phyloP scores from a whole-genome alignment of 2,113 vertebrate genomes.

The Cranoglanis bouderius region DNA sequence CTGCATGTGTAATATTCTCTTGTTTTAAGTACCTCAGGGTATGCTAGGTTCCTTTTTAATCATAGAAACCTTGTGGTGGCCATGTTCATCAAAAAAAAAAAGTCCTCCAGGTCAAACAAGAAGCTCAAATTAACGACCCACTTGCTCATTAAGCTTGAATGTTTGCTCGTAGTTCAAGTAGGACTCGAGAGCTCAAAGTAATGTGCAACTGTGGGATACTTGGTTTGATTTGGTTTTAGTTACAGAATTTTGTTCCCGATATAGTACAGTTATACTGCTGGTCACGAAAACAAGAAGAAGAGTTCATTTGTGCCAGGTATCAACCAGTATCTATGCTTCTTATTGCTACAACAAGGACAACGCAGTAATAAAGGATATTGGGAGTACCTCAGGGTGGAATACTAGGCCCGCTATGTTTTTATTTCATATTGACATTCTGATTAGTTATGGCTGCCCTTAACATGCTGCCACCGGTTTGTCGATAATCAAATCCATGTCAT shows the following conservation, averaged over 20 bases:
- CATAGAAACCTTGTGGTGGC: neutral
- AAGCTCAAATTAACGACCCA: neutral
- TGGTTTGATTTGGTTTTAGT: neutral
- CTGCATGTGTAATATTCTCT: slow-evolving; percentile 46
- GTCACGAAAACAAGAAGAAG: neutral
- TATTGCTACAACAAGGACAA: too few species aligned
- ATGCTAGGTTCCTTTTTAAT: neutral
- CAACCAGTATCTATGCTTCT: neutral
- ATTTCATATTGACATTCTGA: neutral
- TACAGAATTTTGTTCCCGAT: neutral
- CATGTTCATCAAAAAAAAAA: neutral
- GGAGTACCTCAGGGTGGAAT: neutral
- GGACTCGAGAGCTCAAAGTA: neutral
- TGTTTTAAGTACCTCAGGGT: neutral
- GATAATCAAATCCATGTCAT: neutral
- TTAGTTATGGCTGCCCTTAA: neutral
- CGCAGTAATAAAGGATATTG: neutral
- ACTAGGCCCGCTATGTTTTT: neutral
- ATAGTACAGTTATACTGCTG: neutral
- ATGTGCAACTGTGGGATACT: neutral
- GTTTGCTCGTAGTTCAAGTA: neutral
- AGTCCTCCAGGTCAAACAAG: neutral
- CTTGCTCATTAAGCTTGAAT: neutral
- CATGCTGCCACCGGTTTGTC: too few species aligned
- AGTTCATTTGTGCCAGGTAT: neutral